Percentiles rank a stretch among this genome's conserved stretches.
Conservation (phyloP, 35 echinoderm and acorn worm genomes). For the Ptychodera flava region DNA sequence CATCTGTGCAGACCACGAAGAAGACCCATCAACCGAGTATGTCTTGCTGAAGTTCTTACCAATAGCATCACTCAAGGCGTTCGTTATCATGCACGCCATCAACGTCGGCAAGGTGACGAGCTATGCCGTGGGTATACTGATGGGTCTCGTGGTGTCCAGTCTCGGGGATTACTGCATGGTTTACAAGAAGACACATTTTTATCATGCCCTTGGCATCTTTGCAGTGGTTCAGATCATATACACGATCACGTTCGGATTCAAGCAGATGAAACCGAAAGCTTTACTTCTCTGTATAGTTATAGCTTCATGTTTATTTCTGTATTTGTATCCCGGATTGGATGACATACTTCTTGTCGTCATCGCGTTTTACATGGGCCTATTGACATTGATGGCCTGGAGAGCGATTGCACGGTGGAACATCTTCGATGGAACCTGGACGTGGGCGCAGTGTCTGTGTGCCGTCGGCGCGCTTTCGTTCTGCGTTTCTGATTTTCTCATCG, state of each 20-base stretch:
- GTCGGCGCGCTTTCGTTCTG: constrained; percentile 76
- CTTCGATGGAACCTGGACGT: constrained; percentile 59
- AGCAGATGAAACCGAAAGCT: constrained; percentile 36
- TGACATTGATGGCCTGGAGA: constrained; percentile 73
- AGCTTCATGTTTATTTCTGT: constrained; percentile 26
- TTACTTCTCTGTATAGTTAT: constrained; percentile 35
- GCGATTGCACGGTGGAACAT: constrained; percentile 59
- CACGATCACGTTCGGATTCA: constrained; percentile 60
- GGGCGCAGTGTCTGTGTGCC: constrained; percentile 71
- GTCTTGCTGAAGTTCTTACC: too few relatives aligned
- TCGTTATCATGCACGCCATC: too few relatives aligned
- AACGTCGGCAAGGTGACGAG: too few relatives aligned
- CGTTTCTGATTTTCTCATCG: constrained; percentile 80
- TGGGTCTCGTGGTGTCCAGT: constrained; percentile 67
- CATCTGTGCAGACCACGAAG: too few relatives aligned
- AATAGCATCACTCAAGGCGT: too few relatives aligned
- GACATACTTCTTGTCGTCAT: constrained; percentile 55
- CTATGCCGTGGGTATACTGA: constrained; percentile 66
- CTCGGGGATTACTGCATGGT: constrained; percentile 82
- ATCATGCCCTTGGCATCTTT: constrained; percentile 75
- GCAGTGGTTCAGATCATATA: constrained; percentile 77
- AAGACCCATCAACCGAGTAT: too few relatives aligned
- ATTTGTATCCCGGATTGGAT: constrained; percentile 68
- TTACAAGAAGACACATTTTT: constrained; percentile 73
- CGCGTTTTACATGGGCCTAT: constrained; percentile 57